Evolutionary conservation across 1,140 invertebrate genomes (phyloP), one percentile per base, ranked within the genome.

Genomic region (Geopemphigus sp.): DNA sequence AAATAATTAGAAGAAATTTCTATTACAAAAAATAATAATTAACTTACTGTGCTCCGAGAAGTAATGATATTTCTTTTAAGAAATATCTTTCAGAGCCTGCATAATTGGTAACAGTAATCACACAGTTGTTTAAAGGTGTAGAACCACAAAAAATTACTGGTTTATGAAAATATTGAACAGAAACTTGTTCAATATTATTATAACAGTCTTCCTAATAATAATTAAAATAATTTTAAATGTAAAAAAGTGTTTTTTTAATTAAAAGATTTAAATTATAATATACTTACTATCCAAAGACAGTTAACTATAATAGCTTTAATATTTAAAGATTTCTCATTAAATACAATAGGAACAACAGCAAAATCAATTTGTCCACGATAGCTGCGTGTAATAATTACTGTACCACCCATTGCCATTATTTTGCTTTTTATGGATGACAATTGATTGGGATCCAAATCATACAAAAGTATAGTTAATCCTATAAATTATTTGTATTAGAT

Each of bases 31-130:
- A 17, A 61, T 3, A 17, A 53, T 26, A 15, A 61, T 14, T 0
- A 19, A 81, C 80, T 88, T 84, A 92, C 89, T 85, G 87, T 53
- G 92, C 94, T 24, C 94, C 94, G 15, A 95, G 84, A 26, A 89
- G 83, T 82, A 89, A 88, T 4, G 91, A 90, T 53, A 95, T 85
- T 81, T 89, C 86, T 73, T 89, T 88, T 4, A 95, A 87, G 83
- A 91, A 95, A 24, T 87, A 86, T 73, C 93, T 86, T 86, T 95
- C 93, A 14, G 88, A 86, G 0, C 90, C 89, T 3, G 86, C 85
- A 84, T 93, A 95, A 2, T 90, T 90, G 83, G 92, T 95, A 80
- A 95, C 88, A 5, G 91, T 90, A 47, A 95, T 88, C 0, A 93
- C 91, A 84, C 92, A 93, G 53, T 89, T 89, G 0, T 85, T 82